These are phyloP conservation scores for Actinia equina DNA, from an alignment of 64 coral and sea anemone species.

Conservation along the genomic window DNA sequence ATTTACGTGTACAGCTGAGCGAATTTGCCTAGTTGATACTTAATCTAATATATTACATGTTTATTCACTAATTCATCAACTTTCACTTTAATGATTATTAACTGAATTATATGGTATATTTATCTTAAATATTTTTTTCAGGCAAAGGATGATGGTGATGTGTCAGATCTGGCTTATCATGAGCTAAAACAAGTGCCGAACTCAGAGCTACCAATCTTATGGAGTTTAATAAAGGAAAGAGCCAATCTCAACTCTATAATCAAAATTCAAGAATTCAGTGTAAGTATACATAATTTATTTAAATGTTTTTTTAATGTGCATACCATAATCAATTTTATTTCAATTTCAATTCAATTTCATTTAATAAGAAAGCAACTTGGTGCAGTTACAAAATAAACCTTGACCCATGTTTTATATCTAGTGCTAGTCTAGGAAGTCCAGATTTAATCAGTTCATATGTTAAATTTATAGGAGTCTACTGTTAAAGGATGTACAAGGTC, in stretches of 20 bases:
- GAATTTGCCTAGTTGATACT: background rate
- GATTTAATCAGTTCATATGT: background rate
- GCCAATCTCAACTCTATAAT: background rate
- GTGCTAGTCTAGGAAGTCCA: background rate
- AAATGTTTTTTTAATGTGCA: background rate
- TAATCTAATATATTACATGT: background rate
- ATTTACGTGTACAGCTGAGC: background rate
- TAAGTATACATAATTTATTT: background rate
- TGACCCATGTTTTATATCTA: background rate
- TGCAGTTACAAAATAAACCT: background rate
- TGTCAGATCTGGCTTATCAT: background rate
- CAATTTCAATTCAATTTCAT: background rate
- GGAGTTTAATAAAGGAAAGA: background rate
- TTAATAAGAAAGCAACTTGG: background rate
- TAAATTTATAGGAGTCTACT: background rate
- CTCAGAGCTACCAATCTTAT: background rate
- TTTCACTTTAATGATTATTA: too few relatives aligned
- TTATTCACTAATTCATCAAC: too few relatives aligned
- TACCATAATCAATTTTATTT: constrained; percentile 3
- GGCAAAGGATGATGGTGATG: constrained; percentile 16
- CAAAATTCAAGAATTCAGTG: background rate
- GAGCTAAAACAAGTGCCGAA: background rate
- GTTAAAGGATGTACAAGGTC: background rate
- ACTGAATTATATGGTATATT: too few relatives aligned
- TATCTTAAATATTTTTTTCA: too few relatives aligned